phyloP scores from a whole-genome alignment of 2,888 invertebrate species.

The Troides aeacus region DNA sequence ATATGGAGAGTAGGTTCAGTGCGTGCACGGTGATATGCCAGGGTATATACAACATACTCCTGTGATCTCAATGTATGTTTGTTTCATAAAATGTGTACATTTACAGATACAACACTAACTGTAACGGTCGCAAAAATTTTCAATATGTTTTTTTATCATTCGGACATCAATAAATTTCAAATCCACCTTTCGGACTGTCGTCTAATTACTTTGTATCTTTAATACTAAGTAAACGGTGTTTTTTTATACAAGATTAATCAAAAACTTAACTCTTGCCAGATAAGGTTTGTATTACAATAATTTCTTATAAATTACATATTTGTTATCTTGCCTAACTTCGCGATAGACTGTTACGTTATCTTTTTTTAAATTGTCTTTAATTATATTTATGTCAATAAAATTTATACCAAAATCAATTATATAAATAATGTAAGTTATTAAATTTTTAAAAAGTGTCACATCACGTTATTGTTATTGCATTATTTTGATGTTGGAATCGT shows the following conservation, averaged over 20 bases:
- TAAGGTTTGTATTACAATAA: slow-evolving; percentile 5
- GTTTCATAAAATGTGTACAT: slow-evolving; percentile 49
- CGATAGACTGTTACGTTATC: slow-evolving; percentile 29
- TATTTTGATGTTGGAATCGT: background rate
- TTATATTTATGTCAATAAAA: background rate
- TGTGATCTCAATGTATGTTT: slow-evolving; percentile 79
- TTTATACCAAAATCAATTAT: background rate
- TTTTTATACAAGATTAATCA: background rate
- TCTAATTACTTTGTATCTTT: too few relatives aligned
- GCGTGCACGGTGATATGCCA: slow-evolving; percentile 65
- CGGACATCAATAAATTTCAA: slow-evolving; percentile 12
- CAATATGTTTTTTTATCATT: slow-evolving; percentile 21
- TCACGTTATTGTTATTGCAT: background rate
- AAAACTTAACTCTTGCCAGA: slow-evolving; percentile 20
- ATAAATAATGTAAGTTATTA: background rate
- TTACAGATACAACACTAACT: slow-evolving; percentile 37
- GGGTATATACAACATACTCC: slow-evolving; percentile 63
- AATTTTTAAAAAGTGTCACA: background rate
- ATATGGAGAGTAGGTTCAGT: slow-evolving; percentile 47
- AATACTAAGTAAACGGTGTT: too few relatives aligned
- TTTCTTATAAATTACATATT: background rate
- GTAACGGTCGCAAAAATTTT: slow-evolving; percentile 40
- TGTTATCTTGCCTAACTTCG: slow-evolving; percentile 22
- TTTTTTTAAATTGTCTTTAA: background rate
- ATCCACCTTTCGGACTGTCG: slow-evolving; percentile 22